These are phyloP conservation scores for Resseliella maxima DNA, from an alignment of 2,888 invertebrate genomes.

Conservation along the genomic window DNA sequence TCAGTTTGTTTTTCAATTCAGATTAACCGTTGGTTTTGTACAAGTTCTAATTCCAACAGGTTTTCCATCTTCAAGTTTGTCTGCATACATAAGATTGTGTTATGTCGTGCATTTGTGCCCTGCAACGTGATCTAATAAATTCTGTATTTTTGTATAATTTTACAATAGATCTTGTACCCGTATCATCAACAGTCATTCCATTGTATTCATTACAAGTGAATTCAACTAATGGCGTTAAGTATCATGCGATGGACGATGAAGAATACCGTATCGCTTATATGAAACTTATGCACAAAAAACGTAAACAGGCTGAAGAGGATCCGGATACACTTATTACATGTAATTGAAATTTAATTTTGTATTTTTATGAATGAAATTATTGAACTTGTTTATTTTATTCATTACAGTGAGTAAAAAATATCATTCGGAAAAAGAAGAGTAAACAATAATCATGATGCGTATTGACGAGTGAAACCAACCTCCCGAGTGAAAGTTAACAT, in stretches of 20 bases:
- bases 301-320: neutral
- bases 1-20: neutral
- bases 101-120: neutral
- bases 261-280: neutral
- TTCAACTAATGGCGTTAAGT: neutral
- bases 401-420: neutral
- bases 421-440: neutral
- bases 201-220: neutral
- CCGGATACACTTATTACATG: conserved; percentile 41
- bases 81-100: neutral
- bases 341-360: neutral
- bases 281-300: neutral
- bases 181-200: conserved; percentile 25
- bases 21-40: neutral
- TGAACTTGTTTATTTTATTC: neutral
- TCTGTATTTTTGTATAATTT: conserved; percentile 12
- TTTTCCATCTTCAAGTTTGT: neutral
- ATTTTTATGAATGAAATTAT: neutral
- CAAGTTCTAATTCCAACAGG: neutral
- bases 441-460: neutral
- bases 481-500: too few relatives aligned
- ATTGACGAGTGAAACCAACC: neutral
- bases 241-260: conserved; percentile 13
- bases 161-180: neutral
- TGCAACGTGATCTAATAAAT: neutral